Base-by-base conservation (phyloP, 2,888 invertebrate genomes). In the Pogonocherus hispidulus region DNA sequence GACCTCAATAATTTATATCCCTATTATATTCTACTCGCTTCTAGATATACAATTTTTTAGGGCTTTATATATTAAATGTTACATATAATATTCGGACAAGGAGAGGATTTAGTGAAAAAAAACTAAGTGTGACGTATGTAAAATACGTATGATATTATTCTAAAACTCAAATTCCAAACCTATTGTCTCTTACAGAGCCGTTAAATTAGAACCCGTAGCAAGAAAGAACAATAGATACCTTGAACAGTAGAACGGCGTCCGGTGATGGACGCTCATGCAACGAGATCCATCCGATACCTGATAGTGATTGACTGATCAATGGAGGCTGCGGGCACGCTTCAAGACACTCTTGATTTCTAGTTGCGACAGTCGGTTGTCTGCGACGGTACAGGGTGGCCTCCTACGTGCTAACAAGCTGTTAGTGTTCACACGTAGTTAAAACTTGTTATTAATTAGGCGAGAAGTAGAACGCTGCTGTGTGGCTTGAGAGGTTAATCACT, bases 221-320 rank as follows among this genome's bases (percentile, higher is more conserved):
- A 14, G 14, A 41, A 41, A 41, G 41, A 41, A 46, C 46, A 57
- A 55, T 41, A 18, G 57, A 41, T 8, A 9, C 14, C 18, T 14
- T 44, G 46, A 57, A 52, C 23, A 44, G 44, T 44, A 46, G 46
- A 14, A 35, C 19, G 14, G 57, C 14, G 22, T 20, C 16, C 44
- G 44, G 56, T 57, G 57, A 57, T 4, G 57, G 37, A 46, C 22
- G 56, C 64, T 57, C 56, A 35, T 51, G 19, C 65, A 51, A 63
- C 52, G 57, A 60, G 66, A 65, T 65, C 65, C 41, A 63, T 63
- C 52, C 41, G 35, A 20, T 65, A 37, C 46, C 16, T 44, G 66
- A 68, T 66, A 67, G 52, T 70, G 72, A 72, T 70, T 67, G 72
- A 72, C 72, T 70, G 72, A 66, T 72, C 70, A 72, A 72, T 72